These are phyloP conservation scores for Mesitornis unicolor DNA, from an alignment of 2,113 vertebrate species.

Conservation along the genomic window DNA sequence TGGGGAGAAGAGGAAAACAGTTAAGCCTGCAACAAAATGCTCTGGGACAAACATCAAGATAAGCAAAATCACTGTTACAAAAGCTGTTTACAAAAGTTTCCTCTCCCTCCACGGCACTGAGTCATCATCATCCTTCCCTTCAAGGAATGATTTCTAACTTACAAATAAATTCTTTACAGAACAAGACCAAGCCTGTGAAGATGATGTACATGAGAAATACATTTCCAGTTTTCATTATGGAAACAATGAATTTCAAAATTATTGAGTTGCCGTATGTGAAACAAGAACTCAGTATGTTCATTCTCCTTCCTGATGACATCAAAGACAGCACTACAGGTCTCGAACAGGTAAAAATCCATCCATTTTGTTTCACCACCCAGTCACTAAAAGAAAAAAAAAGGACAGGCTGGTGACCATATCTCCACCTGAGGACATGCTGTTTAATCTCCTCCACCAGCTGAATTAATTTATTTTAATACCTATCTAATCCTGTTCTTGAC, in stretches of 20 bases:
- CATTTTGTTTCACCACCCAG: neutral
- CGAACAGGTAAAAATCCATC: conserved; percentile 74
- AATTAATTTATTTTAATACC: neutral
- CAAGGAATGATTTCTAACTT: neutral
- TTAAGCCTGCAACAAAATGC: neutral
- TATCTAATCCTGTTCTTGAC: neutral
- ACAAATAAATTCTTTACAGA: conserved; percentile 60
- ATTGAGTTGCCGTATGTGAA: conserved; percentile 82
- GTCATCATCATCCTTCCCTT: neutral
- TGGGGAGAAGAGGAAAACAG: neutral
- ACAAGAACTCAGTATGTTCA: conserved; percentile 84
- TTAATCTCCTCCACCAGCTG: neutral
- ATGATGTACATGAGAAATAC: conserved; percentile 77
- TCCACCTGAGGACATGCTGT: neutral
- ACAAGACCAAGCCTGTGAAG: conserved; percentile 76
- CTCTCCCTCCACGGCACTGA: neutral
- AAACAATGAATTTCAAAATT: conserved; percentile 67
- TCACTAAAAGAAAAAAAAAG: neutral
- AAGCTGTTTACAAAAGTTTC: neutral
- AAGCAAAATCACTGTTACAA: neutral
- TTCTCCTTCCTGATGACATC: conserved; percentile 77
- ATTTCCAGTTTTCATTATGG: conserved; percentile 69
- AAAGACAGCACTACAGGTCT: conserved; percentile 75
- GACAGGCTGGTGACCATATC: neutral
- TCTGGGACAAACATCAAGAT: neutral